Evolutionary conservation across 1,140 invertebrate genomes (phyloP).

Genomic region (Drosophila tristis): DNA sequence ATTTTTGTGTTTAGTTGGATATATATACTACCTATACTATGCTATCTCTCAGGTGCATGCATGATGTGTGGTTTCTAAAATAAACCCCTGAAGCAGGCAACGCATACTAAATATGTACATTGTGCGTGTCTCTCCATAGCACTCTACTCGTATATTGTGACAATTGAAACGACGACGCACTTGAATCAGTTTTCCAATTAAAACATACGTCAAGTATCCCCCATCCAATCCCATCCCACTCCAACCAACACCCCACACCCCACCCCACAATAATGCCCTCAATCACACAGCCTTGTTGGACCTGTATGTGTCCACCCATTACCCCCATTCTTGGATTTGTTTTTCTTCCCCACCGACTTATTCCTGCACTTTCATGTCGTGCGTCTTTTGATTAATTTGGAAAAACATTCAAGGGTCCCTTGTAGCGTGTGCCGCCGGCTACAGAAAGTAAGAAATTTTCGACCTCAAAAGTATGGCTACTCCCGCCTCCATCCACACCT

Average conservation of each 20-base stretch:
- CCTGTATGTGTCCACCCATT: conserved; percentile 19
- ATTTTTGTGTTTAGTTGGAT: conserved; percentile 9
- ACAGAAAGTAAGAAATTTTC: conserved; percentile 56
- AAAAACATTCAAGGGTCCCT: too few species aligned
- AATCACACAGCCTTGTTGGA: conserved; percentile 29
- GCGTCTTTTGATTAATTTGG: conserved; percentile 56
- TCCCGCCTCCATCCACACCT: conserved; percentile 18
- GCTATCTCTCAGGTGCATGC: conserved; percentile 19
- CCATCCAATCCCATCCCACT: conserved; percentile 1
- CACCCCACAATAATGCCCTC: background rate
- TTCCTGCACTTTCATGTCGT: conserved; percentile 46
- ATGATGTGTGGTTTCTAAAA: conserved; percentile 27
- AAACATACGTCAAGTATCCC: conserved; percentile 23
- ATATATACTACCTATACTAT: too few species aligned
- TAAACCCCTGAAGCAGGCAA: conserved; percentile 24
- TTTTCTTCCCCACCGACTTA: background rate
- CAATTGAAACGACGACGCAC: conserved; percentile 30
- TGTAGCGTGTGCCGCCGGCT: conserved; percentile 8
- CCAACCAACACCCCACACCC: background rate
- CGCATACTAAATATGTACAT: conserved; percentile 5
- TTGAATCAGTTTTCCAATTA: conserved; percentile 40
- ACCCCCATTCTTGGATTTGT: conserved; percentile 9
- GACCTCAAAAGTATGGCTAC: conserved; percentile 33
- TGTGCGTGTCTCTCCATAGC: conserved; percentile 12
- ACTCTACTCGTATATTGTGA: background rate